A percentile compares a stretch with the other conserved stretches of the same genome.
Conservation (phyloP, 2,797 vertebrate genomes). For the Centropyge bicolor region DNA sequence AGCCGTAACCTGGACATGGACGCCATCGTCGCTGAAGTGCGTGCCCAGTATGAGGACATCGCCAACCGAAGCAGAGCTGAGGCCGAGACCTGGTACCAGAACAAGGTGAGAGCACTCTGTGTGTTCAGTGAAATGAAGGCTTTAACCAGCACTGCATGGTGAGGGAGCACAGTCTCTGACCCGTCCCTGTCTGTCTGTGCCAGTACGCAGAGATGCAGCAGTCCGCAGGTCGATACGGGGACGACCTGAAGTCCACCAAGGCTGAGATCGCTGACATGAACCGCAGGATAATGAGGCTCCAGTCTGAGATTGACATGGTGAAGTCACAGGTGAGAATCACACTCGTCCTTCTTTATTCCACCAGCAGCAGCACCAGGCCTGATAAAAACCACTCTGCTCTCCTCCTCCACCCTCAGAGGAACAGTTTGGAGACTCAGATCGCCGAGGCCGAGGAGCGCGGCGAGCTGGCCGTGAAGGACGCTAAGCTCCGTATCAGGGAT, state of each 20-base stretch:
- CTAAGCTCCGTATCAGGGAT: constrained; percentile 86
- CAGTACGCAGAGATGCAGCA: constrained; percentile 87
- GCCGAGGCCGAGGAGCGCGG: constrained; percentile 83
- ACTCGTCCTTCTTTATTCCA: background rate
- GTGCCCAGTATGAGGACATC: constrained; percentile 91
- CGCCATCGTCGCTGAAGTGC: constrained; percentile 90
- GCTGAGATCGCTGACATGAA: constrained; percentile 85
- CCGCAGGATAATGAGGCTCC: constrained; percentile 83
- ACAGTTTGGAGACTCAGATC: constrained; percentile 75
- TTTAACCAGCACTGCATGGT: background rate
- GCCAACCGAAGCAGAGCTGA: constrained; percentile 91
- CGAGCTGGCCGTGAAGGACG: constrained; percentile 83
- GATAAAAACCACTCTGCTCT: background rate
- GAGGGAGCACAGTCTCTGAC: background rate
- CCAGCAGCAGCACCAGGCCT: background rate
- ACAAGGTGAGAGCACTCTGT: constrained; percentile 81
- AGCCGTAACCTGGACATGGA: constrained; percentile 90
- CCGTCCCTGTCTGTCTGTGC: background rate
- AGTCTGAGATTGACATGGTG: constrained; percentile 83
- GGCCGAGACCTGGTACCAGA: constrained; percentile 90
- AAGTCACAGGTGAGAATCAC: constrained; percentile 82
- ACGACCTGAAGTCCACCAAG: constrained; percentile 83
- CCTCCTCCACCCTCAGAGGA: constrained; percentile 57
- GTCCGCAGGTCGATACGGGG: constrained; percentile 75
- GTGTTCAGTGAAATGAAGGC: background rate